Base-by-base conservation (phyloP, 2,797 vertebrate species). In the Eulemur coronatus region DNA sequence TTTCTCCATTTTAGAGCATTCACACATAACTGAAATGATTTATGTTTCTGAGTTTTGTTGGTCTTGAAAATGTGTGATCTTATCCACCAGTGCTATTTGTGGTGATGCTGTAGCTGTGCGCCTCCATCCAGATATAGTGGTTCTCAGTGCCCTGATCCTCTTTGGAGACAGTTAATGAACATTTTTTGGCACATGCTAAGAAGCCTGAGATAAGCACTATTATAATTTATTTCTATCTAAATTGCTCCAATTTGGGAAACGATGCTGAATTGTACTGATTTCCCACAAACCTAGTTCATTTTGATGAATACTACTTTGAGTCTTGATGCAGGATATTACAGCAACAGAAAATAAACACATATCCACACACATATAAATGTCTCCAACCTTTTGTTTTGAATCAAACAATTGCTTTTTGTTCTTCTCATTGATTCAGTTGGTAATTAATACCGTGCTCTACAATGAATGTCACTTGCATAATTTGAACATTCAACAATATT, bases 171-270 rank as follows among this genome's bases (percentile, higher is more conserved):
- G 41, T 72, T 88, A 95, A 85, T 93, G 91, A 97, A 73, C 38
- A 94, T 35, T 70, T 92, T 78, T 73, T 94, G 91, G 94, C 89
- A 92, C 82, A 41, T 81, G 12, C 14, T 65, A 59, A 84, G 80
- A 95, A 95, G 72, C 30, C 94, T 35, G 67, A 93, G 55, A 85
- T 78, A 87, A 95, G 33, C 69, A 67, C 48, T 28, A 26, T 79
- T 96, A 46, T 93, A 93, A 98, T 97, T 95, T 96, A 95, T 95
- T 96, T 97, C 91, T 95, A 93, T 81, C 91, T 96, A 95, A 97
- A 97, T 97, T 95, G 82, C 84, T 94, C 86, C 78, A 95, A 24
- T 95, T 95, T 96, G 63, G 80, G 35, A 46, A 89, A 95, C 43
- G 67, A 96, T 92, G 46, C 61, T 96, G 93, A 97, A 96, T 94